Base-by-base conservation (phyloP, 1,140 invertebrate species). In the Bombus difficillimus region DNA sequence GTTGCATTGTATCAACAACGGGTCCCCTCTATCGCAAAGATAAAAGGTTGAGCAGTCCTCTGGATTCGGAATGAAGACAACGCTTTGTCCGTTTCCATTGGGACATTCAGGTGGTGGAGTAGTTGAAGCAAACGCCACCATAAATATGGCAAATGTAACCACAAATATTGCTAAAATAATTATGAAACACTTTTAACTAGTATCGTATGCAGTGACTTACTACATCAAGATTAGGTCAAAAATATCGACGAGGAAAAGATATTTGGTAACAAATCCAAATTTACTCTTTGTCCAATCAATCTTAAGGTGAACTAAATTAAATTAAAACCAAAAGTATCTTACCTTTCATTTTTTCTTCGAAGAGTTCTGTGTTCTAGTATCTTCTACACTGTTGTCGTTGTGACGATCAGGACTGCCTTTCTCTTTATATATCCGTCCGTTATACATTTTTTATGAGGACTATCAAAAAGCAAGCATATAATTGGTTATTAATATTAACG, bases 41-140 rank as follows among this genome's bases (percentile, higher is more conserved):
- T 57, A 81, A 6, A 13, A 81, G 8, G 25, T 32, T n/a, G 22
- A 18, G 13, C 79, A 81, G 3, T 81, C 79, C 0, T 81, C 53
- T 32, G 57, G 80, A 62, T 82, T 82, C 8, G 53, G 22, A 18
- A 64, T 1, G n/a, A 64, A 22, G 0, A 6, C 0, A 12, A 4
- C 37, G 15, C 10, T 0, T 0, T 5, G 15, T 25, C 1, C n/a
- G 10, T 37, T 10, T 0, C 0, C 0, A 4, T 12, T 4, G 2
- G 18, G n/a, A 32, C 80, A 82, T 1, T 28, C 47, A 53, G 47
- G 2, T 6, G 18, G 3, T 25, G n/a, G 2, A 13, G 0, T 6
- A 3, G 32, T 8, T 0, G 47, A 28, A 39, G 10, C 15, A 5
- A 34, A 32, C 6, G 32, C 37, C 39, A 34, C 41, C 2, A 69